Evolutionary conservation across 1,140 invertebrate species (phyloP).

Genomic region (Tenebrio molitor): DNA sequence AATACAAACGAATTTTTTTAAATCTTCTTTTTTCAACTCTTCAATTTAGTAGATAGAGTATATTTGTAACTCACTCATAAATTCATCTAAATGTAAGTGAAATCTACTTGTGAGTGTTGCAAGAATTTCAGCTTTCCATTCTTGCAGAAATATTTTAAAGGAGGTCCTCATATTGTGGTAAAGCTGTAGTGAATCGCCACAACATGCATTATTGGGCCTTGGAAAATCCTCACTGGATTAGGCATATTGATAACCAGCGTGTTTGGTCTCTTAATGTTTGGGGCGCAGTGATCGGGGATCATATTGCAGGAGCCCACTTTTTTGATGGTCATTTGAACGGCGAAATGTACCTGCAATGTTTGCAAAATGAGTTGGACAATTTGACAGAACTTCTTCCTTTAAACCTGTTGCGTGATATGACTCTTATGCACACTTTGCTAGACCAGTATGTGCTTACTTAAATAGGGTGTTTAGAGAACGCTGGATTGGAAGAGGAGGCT

Average conservation of each 20-base stretch:
- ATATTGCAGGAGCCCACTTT: background rate
- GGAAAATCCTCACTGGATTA: conserved; percentile 48
- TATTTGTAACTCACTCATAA: too few species aligned
- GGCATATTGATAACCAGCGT: conserved; percentile 43
- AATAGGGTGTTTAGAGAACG: background rate
- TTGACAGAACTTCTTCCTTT: background rate
- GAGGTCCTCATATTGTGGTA: too few species aligned
- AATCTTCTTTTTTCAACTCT: too few species aligned
- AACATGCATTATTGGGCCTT: conserved; percentile 50
- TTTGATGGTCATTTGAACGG: too few species aligned
- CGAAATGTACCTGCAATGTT: too few species aligned
- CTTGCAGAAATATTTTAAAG: too few species aligned
- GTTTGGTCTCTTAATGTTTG: conserved; percentile 47
- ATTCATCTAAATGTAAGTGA: too few species aligned
- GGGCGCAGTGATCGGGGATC: conserved; percentile 24
- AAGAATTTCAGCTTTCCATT: too few species aligned
- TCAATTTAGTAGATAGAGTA: too few species aligned
- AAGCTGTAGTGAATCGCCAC: conserved; percentile 44
- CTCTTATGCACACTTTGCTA: background rate
- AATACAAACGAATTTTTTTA: too few species aligned
- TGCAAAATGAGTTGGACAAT: too few species aligned
- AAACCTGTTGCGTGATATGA: background rate
- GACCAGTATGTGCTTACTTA: background rate
- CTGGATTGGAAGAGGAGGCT: background rate
- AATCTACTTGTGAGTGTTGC: too few species aligned